Evolutionary conservation across 2,797 vertebrate genomes (phyloP).

Genomic region (Heterohyrax brucei): DNA sequence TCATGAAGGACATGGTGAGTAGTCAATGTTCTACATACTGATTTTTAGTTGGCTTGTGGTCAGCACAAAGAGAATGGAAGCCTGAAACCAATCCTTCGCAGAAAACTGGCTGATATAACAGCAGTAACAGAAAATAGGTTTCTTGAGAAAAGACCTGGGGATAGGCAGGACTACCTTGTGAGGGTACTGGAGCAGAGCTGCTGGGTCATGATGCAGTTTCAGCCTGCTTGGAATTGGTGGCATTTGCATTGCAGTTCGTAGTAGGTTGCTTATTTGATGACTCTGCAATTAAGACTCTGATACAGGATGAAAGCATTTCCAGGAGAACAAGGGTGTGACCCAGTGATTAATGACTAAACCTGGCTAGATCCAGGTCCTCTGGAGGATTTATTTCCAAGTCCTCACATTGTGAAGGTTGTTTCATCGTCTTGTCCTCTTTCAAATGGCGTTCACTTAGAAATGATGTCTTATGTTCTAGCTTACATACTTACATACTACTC

Average conservation of each 20-base stretch:
- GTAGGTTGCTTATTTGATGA: constrained; percentile 29
- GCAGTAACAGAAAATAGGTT: not conserved
- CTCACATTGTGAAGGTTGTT: not conserved
- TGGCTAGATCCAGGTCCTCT: not conserved
- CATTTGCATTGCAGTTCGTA: not conserved
- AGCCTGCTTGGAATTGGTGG: not conserved
- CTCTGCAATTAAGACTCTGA: constrained; percentile 33
- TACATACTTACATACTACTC: no score
- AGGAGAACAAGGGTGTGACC: constrained; percentile 30
- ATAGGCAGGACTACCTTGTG: not conserved
- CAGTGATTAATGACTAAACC: not conserved
- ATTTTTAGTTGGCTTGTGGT: not conserved
- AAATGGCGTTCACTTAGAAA: constrained; percentile 45
- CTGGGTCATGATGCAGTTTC: not conserved
- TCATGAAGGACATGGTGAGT: constrained; percentile 5
- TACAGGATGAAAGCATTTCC: constrained; percentile 64
- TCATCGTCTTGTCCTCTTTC: constrained; percentile 25
- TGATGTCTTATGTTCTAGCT: not conserved
- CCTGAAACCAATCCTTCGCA: not conserved
- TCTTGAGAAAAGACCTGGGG: not conserved
- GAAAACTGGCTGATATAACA: not conserved
- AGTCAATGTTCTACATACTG: not conserved
- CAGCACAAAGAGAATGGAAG: constrained; percentile 33
- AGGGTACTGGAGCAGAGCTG: not conserved
- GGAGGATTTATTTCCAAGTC: constrained; percentile 38